These are phyloP conservation scores for Podarcis cretensis DNA, from an alignment of 2,113 vertebrate genomes.

Conservation along the genomic window DNA sequence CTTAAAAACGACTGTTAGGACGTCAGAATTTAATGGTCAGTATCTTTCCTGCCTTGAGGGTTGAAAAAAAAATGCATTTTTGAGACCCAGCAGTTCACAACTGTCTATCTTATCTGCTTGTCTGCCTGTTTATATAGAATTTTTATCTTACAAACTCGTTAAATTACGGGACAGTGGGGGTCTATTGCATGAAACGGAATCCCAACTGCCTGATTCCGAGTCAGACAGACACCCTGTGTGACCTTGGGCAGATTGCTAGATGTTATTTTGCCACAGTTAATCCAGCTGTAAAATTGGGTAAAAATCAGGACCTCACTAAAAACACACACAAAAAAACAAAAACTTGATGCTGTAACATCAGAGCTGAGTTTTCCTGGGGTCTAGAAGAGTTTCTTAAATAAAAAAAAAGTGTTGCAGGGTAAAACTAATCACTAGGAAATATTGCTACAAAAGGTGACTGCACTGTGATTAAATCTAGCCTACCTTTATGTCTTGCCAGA, in stretches of 20 bases:
- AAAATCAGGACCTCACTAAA: slow-evolving; percentile 30
- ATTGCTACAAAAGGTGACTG: slow-evolving; percentile 14
- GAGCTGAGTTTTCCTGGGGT: background rate
- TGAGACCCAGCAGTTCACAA: background rate
- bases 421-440: slow-evolving; percentile 7
- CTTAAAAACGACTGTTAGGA: background rate
- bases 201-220: background rate
- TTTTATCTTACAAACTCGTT: background rate
- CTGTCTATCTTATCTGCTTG: background rate
- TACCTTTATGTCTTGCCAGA: slow-evolving; percentile 99
- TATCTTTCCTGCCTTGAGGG: background rate
- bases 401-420: background rate
- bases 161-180: background rate
- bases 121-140: background rate
- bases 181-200: slow-evolving; percentile 11
- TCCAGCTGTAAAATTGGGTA: slow-evolving; percentile 24
- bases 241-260: slow-evolving; percentile 1
- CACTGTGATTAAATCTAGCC: slow-evolving; percentile 42
- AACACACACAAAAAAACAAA: background rate
- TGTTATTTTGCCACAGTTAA: slow-evolving; percentile 43
- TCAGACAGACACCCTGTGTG: background rate
- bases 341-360: background rate
- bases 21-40: slow-evolving; percentile 20
- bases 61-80: background rate
- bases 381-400: slow-evolving; percentile 10